Base-by-base conservation (phyloP, 2,113 vertebrate genomes). In the Takifugu bimaculatus region DNA sequence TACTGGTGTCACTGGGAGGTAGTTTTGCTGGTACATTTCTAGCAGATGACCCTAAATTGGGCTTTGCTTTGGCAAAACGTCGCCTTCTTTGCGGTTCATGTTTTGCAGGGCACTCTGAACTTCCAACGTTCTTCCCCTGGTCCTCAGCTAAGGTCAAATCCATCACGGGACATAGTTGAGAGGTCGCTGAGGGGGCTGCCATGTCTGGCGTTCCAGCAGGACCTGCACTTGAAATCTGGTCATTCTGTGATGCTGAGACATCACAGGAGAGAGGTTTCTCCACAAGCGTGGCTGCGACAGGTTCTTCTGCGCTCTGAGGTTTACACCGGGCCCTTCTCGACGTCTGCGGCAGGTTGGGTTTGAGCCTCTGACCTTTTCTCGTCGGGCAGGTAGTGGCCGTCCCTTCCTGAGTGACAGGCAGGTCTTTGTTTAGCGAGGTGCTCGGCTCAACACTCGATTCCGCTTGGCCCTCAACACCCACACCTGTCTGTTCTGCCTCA, bases 51-150 rank as follows among this genome's bases (percentile, higher is more conserved):
- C 14, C 64, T 27, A 87, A 29, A 68, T 63, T 84, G 11, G 84
- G 73, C 62, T 74, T 85, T 44, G 75, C 43, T 13, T 70, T 85
- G 11, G 81, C 6, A n/a, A 79, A 50, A 15, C 60, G 52, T 25
- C n/a, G 56, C 28, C 60, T 67, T 66, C 77, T 72, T 52, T 63
- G 79, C 39, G 56, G n/a, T 4, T 42, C 10, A 27, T 43, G 57
- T 61, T 50, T 32, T 52, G 66, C 55, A 13, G 60, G 42, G 20
- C 14, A 42, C n/a, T 60, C 55, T 28, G 65, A 67, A 39, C n/a
- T 25, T 15, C n/a, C 60, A 43, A 28, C 20, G 7, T 57, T 35
- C 12, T 50, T 57, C 11, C 27, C 61, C 15, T 55, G 27, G 4
- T 39, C 48, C 32, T 54, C 27, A 27, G 27, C 4, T 42, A 52